Conservation (phyloP, 2,888 invertebrate species). For the Octodonta nipae region DNA sequence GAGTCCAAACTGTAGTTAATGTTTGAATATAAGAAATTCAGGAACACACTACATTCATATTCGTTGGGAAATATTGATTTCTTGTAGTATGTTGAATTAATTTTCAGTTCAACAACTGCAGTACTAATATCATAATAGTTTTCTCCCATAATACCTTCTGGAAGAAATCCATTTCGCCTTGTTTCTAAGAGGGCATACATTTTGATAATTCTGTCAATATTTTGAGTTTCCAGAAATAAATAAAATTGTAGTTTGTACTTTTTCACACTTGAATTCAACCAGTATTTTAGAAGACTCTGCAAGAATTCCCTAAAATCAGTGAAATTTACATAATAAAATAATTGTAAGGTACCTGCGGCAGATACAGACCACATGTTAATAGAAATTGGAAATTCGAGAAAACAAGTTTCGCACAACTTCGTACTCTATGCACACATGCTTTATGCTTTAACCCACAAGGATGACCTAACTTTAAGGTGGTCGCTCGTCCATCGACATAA, state of each 20-base stretch:
- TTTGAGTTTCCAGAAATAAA: conserved; percentile 12
- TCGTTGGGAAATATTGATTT: conserved; percentile 13
- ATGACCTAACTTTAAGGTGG: no score
- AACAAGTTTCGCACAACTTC: no score
- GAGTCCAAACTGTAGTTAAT: conserved; percentile 8
- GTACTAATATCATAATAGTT: conserved; percentile 12
- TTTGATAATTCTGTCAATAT: conserved; percentile 14
- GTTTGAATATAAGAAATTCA: conserved; percentile 13
- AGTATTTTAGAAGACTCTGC: conserved; percentile 23
- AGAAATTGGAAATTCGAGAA: no score
- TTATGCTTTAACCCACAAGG: no score
- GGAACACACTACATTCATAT: conserved; percentile 12
- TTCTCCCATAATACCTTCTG: conserved; percentile 6
- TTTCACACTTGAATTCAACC: conserved; percentile 18
- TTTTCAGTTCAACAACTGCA: conserved; percentile 13
- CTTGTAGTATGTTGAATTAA: conserved; percentile 16
- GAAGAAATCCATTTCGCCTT: conserved; percentile 12
- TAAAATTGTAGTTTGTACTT: conserved; percentile 17
- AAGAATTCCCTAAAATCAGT: conserved; percentile 24
- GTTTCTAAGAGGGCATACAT: conserved; percentile 16
- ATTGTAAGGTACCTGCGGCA: no score
- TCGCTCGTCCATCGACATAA: no score
- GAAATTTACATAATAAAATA: no score
- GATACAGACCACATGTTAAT: no score
- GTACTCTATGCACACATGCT: no score